phyloP scores from a whole-genome alignment of 1,140 invertebrate genomes.

The Periplaneta americana region DNA sequence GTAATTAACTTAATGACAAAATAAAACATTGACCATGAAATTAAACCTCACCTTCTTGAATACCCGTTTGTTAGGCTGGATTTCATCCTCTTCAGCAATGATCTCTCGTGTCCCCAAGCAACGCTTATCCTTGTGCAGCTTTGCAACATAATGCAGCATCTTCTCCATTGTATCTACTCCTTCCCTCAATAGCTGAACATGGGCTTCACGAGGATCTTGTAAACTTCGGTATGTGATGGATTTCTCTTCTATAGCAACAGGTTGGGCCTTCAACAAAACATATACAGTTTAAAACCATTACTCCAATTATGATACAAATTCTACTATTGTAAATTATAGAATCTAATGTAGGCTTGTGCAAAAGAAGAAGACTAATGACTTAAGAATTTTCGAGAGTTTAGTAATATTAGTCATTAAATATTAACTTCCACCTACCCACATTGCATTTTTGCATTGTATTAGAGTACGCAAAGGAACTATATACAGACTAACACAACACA shows the following conservation, averaged over 20 bases:
- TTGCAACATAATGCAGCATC: slow-evolving; percentile 72
- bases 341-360: background rate
- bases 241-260: slow-evolving; percentile 46
- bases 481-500: too few species aligned
- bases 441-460: too few species aligned
- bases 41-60: slow-evolving; percentile 89
- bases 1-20: too few species aligned
- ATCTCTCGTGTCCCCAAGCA: slow-evolving; percentile 90
- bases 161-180: slow-evolving; percentile 84
- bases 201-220: slow-evolving; percentile 56
- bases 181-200: slow-evolving; percentile 63
- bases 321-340: background rate
- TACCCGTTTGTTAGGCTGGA: slow-evolving; percentile 84
- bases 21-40: too few species aligned
- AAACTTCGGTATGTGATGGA: slow-evolving; percentile 68
- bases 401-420: too few species aligned
- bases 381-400: too few species aligned
- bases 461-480: too few species aligned
- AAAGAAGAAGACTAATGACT: too few species aligned
- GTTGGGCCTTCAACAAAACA: slow-evolving; percentile 43
- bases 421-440: too few species aligned
- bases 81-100: slow-evolving; percentile 87
- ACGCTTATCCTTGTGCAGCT: slow-evolving; percentile 61
- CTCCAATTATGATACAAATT: slow-evolving; percentile 1
- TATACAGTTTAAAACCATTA: slow-evolving; percentile 17